These are phyloP conservation scores for Hypocryptadius cinnamomeus DNA, from an alignment of 2,113 vertebrate species.

Conservation along the genomic window DNA sequence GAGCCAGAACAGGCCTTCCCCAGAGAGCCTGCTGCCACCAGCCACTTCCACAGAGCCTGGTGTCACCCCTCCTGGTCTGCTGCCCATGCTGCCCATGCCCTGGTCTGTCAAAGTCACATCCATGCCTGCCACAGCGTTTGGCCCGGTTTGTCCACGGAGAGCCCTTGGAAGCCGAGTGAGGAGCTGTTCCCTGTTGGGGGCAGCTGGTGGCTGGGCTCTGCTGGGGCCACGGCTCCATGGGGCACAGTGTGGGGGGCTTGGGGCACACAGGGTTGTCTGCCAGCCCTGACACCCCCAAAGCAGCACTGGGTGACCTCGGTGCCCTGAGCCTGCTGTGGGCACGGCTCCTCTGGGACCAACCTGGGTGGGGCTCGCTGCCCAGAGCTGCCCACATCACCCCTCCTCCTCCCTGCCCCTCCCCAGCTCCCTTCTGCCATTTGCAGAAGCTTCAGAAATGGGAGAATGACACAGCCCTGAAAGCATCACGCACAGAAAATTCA, in stretches of 20 bases:
- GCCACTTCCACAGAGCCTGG: too few relatives aligned
- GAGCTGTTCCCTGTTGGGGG: background rate
- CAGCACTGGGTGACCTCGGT: rapidly evolving
- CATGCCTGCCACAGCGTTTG: rapidly evolving
- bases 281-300: background rate
- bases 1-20: background rate
- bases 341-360: background rate
- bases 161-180: background rate
- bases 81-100: rapidly evolving
- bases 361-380: background rate
- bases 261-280: background rate
- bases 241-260: rapidly evolving
- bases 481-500: background rate
- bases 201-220: background rate
- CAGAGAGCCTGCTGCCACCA: rapidly evolving
- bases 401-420: background rate
- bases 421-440: rapidly evolving
- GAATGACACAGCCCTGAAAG: background rate
- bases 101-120: rapidly evolving
- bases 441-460: background rate
- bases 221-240: background rate
- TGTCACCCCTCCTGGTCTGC: too few relatives aligned
- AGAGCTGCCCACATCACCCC: rapidly evolving
- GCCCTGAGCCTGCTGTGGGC: background rate
- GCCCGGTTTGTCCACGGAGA: rapidly evolving